Conservation (phyloP, 30 jellyfish, hydroid and myxozoan genomes). For the Chironex yamaguchii region DNA sequence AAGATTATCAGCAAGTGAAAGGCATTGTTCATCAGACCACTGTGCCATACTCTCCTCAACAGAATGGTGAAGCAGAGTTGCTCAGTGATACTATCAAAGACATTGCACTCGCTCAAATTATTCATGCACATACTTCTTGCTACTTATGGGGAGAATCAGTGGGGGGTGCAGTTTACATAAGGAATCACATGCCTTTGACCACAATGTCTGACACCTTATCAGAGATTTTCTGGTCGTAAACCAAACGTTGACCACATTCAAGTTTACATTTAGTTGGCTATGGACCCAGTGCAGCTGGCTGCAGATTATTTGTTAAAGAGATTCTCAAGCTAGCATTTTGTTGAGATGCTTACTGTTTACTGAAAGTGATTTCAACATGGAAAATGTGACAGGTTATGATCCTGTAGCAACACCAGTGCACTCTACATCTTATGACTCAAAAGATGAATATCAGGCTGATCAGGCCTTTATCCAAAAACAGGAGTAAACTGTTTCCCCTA, state of each 20-base stretch:
- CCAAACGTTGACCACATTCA: conserved; percentile 58
- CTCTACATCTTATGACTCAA: too few species aligned
- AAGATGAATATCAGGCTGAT: too few species aligned
- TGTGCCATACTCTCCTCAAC: neutral
- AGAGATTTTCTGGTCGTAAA: conserved; percentile 43
- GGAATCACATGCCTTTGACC: conserved; percentile 37
- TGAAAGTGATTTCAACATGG: too few species aligned
- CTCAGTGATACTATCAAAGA: conserved; percentile 40
- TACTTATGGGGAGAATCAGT: conserved; percentile 59
- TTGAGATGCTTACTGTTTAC: too few species aligned
- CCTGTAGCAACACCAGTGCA: too few species aligned
- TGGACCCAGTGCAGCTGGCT: conserved; percentile 15
- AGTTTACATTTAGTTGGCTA: conserved; percentile 40
- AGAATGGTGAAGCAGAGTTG: conserved; percentile 50
- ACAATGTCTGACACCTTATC: conserved; percentile 56
- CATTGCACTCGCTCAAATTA: conserved; percentile 8
- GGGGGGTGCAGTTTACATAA: conserved; percentile 32
- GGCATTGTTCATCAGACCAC: conserved; percentile 22
- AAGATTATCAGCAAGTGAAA: neutral
- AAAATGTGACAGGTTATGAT: too few species aligned
- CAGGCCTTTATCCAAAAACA: too few species aligned
- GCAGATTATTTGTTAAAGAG: conserved; percentile 1
- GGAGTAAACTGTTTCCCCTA: too few species aligned
- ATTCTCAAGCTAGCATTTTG: too few species aligned
- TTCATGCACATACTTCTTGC: neutral